Conservation (phyloP, 2,888 invertebrate genomes). For the Diaphora mendica region DNA sequence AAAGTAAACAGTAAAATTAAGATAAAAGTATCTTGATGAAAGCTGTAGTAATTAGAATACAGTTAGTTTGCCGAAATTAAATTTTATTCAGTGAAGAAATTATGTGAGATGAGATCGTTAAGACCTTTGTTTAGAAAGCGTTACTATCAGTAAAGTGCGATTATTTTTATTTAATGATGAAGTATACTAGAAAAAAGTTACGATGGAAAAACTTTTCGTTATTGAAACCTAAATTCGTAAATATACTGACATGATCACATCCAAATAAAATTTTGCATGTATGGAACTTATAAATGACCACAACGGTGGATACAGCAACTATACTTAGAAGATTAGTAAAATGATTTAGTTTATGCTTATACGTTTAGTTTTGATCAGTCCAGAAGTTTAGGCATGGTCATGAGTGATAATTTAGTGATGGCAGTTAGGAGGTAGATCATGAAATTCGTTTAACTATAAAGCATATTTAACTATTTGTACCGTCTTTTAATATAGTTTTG, state of each 20-base stretch:
- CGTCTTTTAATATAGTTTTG: neutral
- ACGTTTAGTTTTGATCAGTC: neutral
- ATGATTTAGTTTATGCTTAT: neutral
- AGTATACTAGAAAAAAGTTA: neutral
- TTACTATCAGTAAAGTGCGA: constrained; percentile 38
- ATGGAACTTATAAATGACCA: neutral
- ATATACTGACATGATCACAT: neutral
- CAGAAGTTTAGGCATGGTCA: neutral
- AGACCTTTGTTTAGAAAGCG: constrained; percentile 56
- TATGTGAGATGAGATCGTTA: constrained; percentile 39
- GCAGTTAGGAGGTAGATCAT: neutral
- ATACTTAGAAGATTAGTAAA: neutral
- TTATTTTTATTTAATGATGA: neutral
- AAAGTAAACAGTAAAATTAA: constrained; percentile 48
- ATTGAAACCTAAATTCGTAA: neutral
- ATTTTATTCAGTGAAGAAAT: constrained; percentile 38
- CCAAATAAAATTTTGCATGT: neutral
- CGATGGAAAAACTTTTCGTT: neutral
- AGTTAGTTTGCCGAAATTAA: constrained; percentile 43
- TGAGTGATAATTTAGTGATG: neutral
- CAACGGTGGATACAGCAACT: neutral
- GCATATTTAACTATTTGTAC: too few species aligned
- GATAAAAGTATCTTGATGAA: constrained; percentile 57
- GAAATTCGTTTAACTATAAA: neutral
- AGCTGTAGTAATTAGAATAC: constrained; percentile 47